These are phyloP conservation scores for Aplocera efformata DNA, from an alignment of 2,888 invertebrate species.

Conservation along the genomic window DNA sequence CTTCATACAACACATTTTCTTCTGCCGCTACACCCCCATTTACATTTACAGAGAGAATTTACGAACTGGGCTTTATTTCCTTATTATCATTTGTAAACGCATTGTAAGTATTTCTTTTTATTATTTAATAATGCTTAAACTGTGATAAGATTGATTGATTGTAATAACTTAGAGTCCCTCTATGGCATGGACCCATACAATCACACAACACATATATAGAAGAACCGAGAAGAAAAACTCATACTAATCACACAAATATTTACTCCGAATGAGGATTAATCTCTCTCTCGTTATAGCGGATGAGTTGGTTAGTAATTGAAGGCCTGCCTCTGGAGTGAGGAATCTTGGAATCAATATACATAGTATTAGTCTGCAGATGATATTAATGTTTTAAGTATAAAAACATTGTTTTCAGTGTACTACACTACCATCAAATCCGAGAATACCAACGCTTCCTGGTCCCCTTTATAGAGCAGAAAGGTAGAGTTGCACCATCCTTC, in stretches of 20 bases:
- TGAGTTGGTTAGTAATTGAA: too few species aligned
- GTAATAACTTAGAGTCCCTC: too few species aligned
- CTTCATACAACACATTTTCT: conserved; percentile 42
- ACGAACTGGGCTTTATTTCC: conserved; percentile 34
- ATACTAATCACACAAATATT: too few species aligned
- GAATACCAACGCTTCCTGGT: conserved; percentile 23
- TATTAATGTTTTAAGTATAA: background rate
- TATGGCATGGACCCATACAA: too few species aligned
- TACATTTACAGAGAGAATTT: conserved; percentile 41
- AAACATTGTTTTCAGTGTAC: conserved; percentile 11
- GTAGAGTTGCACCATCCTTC: conserved; percentile 38
- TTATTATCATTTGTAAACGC: conserved; percentile 12
- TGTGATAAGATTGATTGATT: too few species aligned
- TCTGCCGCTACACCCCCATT: conserved; percentile 37
- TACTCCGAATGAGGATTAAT: too few species aligned
- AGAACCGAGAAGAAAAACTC: too few species aligned
- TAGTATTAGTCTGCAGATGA: background rate
- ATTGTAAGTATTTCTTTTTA: conserved; percentile 27
- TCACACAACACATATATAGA: too few species aligned
- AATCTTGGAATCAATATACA: too few species aligned
- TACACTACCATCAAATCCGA: conserved; percentile 15
- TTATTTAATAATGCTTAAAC: too few species aligned
- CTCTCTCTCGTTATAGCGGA: too few species aligned
- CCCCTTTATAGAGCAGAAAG: conserved; percentile 38
- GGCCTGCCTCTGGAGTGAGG: too few species aligned